These are phyloP conservation scores for Solenodon paradoxus DNA, from an alignment of 2,113 vertebrate species.

Conservation along the genomic window DNA sequence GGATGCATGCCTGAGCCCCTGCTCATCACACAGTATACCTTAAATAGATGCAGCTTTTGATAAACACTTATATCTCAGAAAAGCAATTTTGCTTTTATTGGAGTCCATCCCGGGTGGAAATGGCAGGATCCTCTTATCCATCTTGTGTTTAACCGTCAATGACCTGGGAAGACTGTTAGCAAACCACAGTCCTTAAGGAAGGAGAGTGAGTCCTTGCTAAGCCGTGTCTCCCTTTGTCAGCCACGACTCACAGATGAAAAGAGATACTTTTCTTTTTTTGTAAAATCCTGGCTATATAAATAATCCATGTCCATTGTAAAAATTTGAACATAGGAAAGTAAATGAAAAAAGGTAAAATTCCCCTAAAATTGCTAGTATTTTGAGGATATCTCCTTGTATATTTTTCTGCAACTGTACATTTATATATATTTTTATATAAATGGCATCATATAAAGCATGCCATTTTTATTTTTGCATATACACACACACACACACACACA, in stretches of 20 bases:
- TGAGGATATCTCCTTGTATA: not conserved
- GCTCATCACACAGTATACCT: not conserved
- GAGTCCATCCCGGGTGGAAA: not conserved
- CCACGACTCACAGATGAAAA: not conserved
- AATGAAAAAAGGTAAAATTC: conserved; percentile 37
- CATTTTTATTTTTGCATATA: not conserved
- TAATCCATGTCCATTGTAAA: conserved; percentile 25
- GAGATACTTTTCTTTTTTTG: not conserved
- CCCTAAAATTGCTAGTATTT: not conserved
- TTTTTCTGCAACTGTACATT: conserved; percentile 2
- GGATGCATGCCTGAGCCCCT: not conserved
- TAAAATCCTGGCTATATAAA: not conserved
- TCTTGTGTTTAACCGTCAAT: not conserved
- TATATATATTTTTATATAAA: conserved; percentile 42
- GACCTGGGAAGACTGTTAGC: not conserved
- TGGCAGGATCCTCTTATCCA: not conserved
- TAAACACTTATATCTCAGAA: not conserved
- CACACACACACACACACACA: not conserved
- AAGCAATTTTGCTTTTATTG: not conserved
- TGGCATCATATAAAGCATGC: not conserved
- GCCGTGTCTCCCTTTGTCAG: not conserved
- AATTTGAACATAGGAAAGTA: conserved; percentile 27
- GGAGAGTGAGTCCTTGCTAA: not conserved
- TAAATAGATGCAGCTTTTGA: not conserved
- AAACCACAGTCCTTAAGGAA: not conserved